Percentiles rank a stretch among this genome's conserved stretches.
phyloP scores from a whole-genome alignment of 2,113 vertebrate genomes.

The Panurus biarmicus region DNA sequence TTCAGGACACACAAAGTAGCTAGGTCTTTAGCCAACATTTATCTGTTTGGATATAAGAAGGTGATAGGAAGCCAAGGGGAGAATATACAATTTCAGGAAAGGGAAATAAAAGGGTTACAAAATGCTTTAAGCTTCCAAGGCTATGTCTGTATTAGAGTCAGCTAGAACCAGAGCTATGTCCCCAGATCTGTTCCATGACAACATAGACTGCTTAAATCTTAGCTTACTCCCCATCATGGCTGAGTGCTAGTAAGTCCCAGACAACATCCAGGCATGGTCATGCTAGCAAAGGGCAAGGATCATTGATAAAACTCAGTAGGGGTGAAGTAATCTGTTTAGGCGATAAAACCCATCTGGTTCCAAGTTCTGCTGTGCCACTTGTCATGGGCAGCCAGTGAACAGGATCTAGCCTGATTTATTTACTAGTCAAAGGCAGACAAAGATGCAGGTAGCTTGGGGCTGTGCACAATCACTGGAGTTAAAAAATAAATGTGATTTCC shows the following conservation, averaged over 20 bases:
- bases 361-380: background rate
- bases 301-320: background rate
- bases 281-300: background rate
- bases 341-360: background rate
- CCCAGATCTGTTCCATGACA: background rate
- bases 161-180: background rate
- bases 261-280: background rate
- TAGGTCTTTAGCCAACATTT: background rate
- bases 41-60: background rate
- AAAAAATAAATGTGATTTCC: slow-evolving; percentile 28
- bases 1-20: background rate
- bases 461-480: background rate
- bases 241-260: background rate
- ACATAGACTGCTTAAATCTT: background rate
- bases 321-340: background rate
- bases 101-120: background rate
- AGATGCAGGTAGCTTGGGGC: background rate
- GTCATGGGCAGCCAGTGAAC: background rate
- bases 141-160: background rate
- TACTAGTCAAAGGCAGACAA: background rate
- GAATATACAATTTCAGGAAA: background rate
- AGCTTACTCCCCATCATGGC: rapidly evolving
- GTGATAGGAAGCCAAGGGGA: background rate
- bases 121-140: background rate
- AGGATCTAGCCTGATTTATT: background rate